These are phyloP conservation scores for Vimba vimba DNA, from an alignment of 2,113 vertebrate genomes.

Conservation along the genomic window DNA sequence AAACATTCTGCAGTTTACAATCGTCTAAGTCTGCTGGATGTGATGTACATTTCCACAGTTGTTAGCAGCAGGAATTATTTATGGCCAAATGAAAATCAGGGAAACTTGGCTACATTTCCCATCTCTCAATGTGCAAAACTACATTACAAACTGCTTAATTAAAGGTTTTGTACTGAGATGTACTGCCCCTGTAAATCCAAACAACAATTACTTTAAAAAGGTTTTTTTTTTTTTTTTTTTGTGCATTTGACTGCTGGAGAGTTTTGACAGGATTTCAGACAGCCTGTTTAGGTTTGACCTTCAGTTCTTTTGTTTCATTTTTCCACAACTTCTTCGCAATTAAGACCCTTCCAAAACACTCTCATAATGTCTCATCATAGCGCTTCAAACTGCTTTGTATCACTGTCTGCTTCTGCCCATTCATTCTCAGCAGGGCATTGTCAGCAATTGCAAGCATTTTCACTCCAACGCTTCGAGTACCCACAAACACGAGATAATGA, in stretches of 20 bases:
- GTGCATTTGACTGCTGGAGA: background rate
- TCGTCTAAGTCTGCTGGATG: slow-evolving; percentile 4
- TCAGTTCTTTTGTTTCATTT: slow-evolving; percentile 23
- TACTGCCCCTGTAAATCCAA: background rate
- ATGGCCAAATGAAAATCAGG: background rate
- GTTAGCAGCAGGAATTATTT: slow-evolving; percentile 19
- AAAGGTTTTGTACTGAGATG: background rate
- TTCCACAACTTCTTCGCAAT: slow-evolving; percentile 16
- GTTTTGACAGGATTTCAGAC: slow-evolving; percentile 20
- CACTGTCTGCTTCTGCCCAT: slow-evolving; percentile 28
- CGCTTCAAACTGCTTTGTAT: slow-evolving; percentile 34
- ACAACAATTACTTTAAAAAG: background rate
- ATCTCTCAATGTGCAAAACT: slow-evolving; percentile 16
- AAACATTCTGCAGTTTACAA: slow-evolving; percentile 7
- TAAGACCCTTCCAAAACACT: slow-evolving; percentile 13
- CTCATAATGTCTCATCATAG: slow-evolving; percentile 28
- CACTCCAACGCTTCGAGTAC: slow-evolving; percentile 20
- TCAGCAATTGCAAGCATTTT: slow-evolving; percentile 33
- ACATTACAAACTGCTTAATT: slow-evolving; percentile 12
- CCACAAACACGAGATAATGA: background rate
- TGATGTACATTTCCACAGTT: slow-evolving; percentile 39
- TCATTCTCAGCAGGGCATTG: slow-evolving; percentile 39
- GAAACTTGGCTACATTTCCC: background rate
- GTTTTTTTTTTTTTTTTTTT: background rate
- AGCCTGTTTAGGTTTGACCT: slow-evolving; percentile 15